Conservation (phyloP, 2,888 invertebrate species). For the Eupithecia subfuscata region DNA sequence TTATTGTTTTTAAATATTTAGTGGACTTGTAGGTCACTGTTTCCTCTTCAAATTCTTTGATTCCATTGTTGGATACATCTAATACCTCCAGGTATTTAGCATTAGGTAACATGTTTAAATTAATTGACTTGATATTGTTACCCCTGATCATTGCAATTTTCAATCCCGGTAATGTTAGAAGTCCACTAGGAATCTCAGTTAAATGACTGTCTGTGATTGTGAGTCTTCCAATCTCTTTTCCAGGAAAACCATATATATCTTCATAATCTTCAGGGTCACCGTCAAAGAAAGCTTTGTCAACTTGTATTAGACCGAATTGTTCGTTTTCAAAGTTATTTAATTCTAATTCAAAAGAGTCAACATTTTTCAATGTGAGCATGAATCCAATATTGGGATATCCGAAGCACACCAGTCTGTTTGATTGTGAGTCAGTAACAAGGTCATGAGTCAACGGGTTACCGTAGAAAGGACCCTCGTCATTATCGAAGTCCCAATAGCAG, state of each 20-base stretch:
- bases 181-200: constrained; percentile 8
- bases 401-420: background rate
- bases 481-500: background rate
- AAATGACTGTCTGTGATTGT: constrained; percentile 15
- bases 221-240: background rate
- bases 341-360: background rate
- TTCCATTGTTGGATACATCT: constrained; percentile 16
- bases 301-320: background rate
- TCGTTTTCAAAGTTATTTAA: background rate
- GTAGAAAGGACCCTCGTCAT: background rate
- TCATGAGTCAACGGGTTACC: background rate
- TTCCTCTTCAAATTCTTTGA: constrained; percentile 19
- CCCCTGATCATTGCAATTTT: background rate
- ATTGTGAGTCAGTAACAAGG: background rate
- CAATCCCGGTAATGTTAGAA: constrained; percentile 8
- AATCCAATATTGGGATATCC: background rate
- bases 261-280: background rate
- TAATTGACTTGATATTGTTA: constrained; percentile 22
- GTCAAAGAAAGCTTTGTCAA: background rate
- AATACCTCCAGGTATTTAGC: background rate
- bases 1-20: constrained; percentile 5
- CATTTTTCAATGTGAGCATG: background rate
- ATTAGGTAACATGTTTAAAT: constrained; percentile 20
- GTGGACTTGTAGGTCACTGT: background rate
- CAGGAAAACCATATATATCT: background rate